Evolutionary conservation across 2,888 invertebrate genomes (phyloP).

Genomic region (Mystacides longicornis): DNA sequence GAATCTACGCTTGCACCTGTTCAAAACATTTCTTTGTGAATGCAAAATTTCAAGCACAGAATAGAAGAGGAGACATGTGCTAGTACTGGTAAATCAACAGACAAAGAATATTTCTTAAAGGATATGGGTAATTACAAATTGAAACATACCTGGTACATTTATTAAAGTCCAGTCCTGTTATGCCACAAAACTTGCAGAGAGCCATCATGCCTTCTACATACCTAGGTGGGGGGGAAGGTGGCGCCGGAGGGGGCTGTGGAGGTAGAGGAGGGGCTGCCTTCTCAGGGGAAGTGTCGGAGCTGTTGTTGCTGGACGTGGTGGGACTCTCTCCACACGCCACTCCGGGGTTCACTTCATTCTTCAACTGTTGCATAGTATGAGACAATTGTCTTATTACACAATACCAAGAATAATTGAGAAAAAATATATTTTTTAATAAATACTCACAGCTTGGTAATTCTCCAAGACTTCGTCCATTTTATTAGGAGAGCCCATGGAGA

Average conservation of each 20-base stretch:
- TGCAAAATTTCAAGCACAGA: too few relatives aligned
- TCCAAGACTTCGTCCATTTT: constrained; percentile 45
- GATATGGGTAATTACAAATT: neutral
- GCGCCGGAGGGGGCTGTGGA: constrained; percentile 45
- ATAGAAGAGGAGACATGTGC: too few relatives aligned
- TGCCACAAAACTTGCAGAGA: constrained; percentile 74
- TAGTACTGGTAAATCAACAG: too few relatives aligned
- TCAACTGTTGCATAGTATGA: too few relatives aligned
- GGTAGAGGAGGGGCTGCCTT: constrained; percentile 30
- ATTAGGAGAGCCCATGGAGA: constrained; percentile 58
- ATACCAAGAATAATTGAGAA: too few relatives aligned
- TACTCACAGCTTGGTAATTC: neutral
- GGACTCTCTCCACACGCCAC: constrained; percentile 5
- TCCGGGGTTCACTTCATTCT: neutral
- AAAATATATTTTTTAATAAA: too few relatives aligned
- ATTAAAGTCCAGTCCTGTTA: constrained; percentile 69
- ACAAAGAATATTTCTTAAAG: too few relatives aligned
- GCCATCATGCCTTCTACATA: constrained; percentile 66
- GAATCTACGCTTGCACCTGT: constrained; percentile 61
- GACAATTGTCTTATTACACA: too few relatives aligned
- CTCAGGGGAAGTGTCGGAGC: constrained; percentile 21
- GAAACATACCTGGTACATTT: constrained; percentile 58
- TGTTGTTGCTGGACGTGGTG: constrained; percentile 10
- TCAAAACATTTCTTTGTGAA: too few relatives aligned
- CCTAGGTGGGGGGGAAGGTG: constrained; percentile 55